phyloP scores from a whole-genome alignment of 2,888 invertebrate species.

The Herminia tarsipennalis region DNA sequence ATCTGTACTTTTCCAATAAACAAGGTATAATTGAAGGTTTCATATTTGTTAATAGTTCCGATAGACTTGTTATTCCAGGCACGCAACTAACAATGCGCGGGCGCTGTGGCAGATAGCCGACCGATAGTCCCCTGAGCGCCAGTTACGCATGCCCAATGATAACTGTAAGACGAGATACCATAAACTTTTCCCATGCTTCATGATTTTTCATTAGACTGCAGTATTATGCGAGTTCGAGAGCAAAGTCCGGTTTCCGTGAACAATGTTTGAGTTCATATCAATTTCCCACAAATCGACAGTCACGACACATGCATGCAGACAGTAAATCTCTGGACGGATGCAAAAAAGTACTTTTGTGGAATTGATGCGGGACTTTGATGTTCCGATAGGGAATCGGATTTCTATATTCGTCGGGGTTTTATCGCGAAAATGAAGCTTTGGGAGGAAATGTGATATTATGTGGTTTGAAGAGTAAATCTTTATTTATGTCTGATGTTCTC shows the following conservation, averaged over 20 bases:
- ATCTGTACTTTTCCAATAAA: conserved; percentile 53
- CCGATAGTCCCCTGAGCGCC: conserved; percentile 64
- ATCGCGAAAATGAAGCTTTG: conserved; percentile 19
- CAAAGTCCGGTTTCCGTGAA: conserved; percentile 48
- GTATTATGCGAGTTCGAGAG: conserved; percentile 47
- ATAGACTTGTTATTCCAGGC: conserved; percentile 77
- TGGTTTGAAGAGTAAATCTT: conserved; percentile 58
- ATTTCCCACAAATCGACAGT: conserved; percentile 67
- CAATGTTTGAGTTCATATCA: conserved; percentile 61
- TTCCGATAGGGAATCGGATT: conserved; percentile 20
- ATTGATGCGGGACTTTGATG: conserved; percentile 20
- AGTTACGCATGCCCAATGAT: conserved; percentile 72
- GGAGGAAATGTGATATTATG: conserved; percentile 22
- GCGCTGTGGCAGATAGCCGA: conserved; percentile 62
- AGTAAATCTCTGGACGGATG: conserved; percentile 48
- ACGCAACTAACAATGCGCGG: conserved; percentile 79
- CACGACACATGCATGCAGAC: conserved; percentile 66
- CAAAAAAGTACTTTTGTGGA: conserved; percentile 42
- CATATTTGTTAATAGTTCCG: conserved; percentile 76
- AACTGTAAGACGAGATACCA: conserved; percentile 67
- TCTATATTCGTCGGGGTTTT: conserved; percentile 25
- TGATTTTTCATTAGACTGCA: conserved; percentile 63
- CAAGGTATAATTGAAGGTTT: conserved; percentile 66
- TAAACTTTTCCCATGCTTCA: conserved; percentile 68
- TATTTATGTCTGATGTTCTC: conserved; percentile 53